Conservation (phyloP, 2,888 invertebrate species). For the Tiphia femorata region DNA sequence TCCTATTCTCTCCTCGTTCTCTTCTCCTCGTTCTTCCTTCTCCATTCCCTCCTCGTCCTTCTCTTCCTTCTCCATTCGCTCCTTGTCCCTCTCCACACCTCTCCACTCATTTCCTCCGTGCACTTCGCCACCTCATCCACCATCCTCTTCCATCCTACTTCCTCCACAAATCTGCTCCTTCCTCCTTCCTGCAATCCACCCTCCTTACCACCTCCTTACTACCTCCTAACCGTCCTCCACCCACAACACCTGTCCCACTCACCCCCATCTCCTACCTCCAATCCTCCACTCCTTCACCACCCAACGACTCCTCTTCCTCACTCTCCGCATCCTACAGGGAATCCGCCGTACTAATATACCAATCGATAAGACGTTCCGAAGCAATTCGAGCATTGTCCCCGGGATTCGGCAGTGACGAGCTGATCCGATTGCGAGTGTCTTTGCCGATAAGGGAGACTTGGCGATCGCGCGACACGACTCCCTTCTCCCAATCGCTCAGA, state of each 20-base stretch:
- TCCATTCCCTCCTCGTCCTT: not conserved
- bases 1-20: too few relatives aligned
- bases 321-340: not conserved
- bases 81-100: too few relatives aligned
- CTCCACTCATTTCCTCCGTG: too few relatives aligned
- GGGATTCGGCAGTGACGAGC: conserved; percentile 16
- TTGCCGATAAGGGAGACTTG: conserved; percentile 11
- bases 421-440: conserved; percentile 17
- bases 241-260: too few relatives aligned
- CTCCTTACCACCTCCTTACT: too few relatives aligned
- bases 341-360: conserved; percentile 13
- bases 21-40: too few relatives aligned
- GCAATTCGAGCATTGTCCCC: conserved; percentile 9
- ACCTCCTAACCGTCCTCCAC: too few relatives aligned
- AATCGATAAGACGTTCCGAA: conserved; percentile 32
- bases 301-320: not conserved
- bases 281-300: not conserved
- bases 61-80: not conserved
- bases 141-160: too few relatives aligned
- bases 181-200: too few relatives aligned
- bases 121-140: too few relatives aligned
- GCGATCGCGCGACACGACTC: too few relatives aligned
- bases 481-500: not conserved
- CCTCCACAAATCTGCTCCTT: too few relatives aligned
- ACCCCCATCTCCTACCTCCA: not conserved